These are phyloP conservation scores for Baccha elongata DNA, from an alignment of 2,888 invertebrate genomes.

Conservation along the genomic window DNA sequence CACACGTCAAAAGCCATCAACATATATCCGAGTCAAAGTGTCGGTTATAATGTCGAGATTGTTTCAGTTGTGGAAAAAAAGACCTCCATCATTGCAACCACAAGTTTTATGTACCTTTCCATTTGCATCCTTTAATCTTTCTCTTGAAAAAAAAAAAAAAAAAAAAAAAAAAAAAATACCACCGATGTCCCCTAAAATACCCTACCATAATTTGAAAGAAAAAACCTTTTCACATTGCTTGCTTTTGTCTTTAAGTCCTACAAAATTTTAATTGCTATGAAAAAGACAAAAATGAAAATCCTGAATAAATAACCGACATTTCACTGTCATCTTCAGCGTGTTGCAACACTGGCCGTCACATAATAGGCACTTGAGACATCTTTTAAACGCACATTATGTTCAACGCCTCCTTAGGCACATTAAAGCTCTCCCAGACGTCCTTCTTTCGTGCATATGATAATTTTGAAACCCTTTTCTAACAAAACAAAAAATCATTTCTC, in stretches of 20 bases:
- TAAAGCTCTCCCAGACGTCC: conserved; percentile 15
- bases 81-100: too few relatives aligned
- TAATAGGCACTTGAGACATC: conserved; percentile 51
- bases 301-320: conserved; percentile 31
- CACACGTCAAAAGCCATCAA: too few relatives aligned
- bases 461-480: conserved; percentile 31
- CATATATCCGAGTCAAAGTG: too few relatives aligned
- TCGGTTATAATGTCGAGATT: too few relatives aligned
- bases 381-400: conserved; percentile 13
- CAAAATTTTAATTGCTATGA: conserved; percentile 39
- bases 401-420: background rate
- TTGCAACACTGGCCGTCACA: conserved; percentile 16
- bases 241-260: conserved; percentile 24
- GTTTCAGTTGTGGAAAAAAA: too few relatives aligned
- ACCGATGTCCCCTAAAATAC: too few relatives aligned
- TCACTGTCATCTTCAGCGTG: conserved; percentile 41
- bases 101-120: too few relatives aligned
- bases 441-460: conserved; percentile 18
- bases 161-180: too few relatives aligned
- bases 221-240: background rate
- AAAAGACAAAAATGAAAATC: background rate
- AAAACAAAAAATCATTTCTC: background rate
- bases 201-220: too few relatives aligned
- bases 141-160: too few relatives aligned
- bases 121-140: too few relatives aligned